Conservation (phyloP, 2,113 vertebrate species). For the Peromyscus californicus region DNA sequence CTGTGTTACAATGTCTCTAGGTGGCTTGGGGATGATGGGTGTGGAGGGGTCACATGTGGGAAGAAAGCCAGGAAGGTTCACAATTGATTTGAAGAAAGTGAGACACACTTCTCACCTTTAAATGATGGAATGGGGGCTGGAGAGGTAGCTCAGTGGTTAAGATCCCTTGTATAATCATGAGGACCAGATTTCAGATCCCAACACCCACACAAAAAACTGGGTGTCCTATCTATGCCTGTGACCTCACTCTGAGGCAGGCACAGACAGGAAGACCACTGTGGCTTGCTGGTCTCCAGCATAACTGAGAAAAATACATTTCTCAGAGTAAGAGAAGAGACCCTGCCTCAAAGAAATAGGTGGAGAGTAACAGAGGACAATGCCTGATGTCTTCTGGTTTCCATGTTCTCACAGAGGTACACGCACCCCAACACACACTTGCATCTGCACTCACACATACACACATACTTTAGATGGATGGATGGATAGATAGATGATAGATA, state of each 20-base stretch:
- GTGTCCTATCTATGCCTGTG: neutral
- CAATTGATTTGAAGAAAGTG: neutral
- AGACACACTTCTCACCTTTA: neutral
- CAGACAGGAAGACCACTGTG: neutral
- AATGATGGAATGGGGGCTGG: neutral
- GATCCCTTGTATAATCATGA: neutral
- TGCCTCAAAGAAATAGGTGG: too few relatives aligned
- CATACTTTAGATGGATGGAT: neutral
- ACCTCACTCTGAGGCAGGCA: neutral
- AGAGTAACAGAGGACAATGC: neutral
- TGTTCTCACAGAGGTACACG: neutral
- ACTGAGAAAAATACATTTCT: neutral
- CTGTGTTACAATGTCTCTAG: neutral
- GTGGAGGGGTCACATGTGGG: neutral
- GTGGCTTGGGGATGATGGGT: neutral
- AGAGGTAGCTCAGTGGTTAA: neutral
- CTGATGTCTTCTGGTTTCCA: neutral
- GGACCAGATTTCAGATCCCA: neutral
- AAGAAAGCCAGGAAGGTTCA: neutral
- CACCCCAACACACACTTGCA: neutral
- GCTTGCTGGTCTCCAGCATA: neutral
- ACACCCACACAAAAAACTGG: neutral
- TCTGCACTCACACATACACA: neutral
- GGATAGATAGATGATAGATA: neutral
- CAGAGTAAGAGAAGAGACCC: neutral